A percentile compares a stretch with the other conserved stretches of the same genome.
Conservation (phyloP, 2,888 invertebrate species). For the Lasioglossum pauxillum region DNA sequence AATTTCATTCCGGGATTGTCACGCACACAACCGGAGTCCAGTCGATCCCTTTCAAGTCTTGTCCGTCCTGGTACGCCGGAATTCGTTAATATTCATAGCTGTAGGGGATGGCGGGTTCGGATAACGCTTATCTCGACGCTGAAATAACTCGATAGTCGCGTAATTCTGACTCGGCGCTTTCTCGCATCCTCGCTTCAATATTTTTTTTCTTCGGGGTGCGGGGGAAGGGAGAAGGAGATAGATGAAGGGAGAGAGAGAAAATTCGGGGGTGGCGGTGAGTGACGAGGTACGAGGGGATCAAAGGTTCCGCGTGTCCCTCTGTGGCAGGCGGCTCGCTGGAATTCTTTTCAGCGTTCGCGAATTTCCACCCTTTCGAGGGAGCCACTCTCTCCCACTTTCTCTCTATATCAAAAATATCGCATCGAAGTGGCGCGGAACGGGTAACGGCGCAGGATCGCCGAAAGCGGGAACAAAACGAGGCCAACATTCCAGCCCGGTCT, state of each 20-base stretch:
- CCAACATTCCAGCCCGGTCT: background rate
- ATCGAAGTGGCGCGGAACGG: background rate
- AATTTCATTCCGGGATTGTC: slow-evolving; percentile 74
- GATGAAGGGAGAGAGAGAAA: background rate
- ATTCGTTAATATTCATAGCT: slow-evolving; percentile 82
- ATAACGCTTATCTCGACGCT: slow-evolving; percentile 81
- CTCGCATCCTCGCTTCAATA: slow-evolving; percentile 70
- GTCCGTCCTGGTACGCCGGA: slow-evolving; percentile 70
- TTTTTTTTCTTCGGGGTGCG: slow-evolving; percentile 44
- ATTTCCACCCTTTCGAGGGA: background rate
- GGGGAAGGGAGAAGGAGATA: background rate
- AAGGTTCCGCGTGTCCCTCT: slow-evolving; percentile 33
- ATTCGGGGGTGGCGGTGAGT: background rate
- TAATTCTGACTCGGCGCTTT: slow-evolving; percentile 79
- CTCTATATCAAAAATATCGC: slow-evolving; percentile 15
- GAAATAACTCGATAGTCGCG: slow-evolving; percentile 81
- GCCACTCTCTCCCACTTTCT: background rate
- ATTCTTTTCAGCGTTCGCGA: slow-evolving; percentile 38
- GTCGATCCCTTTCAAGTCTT: slow-evolving; percentile 75
- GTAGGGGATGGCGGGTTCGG: slow-evolving; percentile 73
- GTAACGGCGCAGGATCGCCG: background rate
- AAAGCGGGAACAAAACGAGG: background rate
- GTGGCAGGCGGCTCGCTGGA: background rate
- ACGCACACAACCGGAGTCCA: slow-evolving; percentile 69
- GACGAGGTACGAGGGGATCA: slow-evolving; percentile 33